Evolutionary conservation across 2,113 vertebrate species (phyloP).

Genomic region (Holacanthus passer): DNA sequence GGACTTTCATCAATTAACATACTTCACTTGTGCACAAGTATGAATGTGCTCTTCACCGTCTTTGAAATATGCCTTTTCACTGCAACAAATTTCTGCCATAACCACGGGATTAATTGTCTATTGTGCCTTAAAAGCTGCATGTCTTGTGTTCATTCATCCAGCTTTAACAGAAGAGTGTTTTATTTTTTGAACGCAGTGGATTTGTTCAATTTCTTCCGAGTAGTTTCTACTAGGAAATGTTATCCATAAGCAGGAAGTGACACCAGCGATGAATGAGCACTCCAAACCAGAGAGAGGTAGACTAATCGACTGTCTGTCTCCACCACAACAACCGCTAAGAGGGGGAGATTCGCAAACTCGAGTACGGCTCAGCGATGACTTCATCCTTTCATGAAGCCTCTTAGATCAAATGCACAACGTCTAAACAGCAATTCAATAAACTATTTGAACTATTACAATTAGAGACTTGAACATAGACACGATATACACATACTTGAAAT

Average conservation of each 20-base stretch:
- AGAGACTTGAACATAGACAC: too few relatives aligned
- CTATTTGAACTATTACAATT: neutral
- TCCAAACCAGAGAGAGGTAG: conserved; percentile 7
- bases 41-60: conserved; percentile 38
- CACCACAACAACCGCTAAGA: conserved; percentile 25
- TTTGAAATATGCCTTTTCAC: conserved; percentile 42
- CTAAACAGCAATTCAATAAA: neutral
- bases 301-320: conserved; percentile 14
- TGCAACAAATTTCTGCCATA: conserved; percentile 2
- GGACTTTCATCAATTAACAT: conserved; percentile 63
- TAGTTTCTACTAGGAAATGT: neutral
- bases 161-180: neutral
- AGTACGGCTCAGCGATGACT: neutral
- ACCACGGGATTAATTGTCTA: conserved; percentile 19
- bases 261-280: neutral
- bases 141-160: neutral
- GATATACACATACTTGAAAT: too few relatives aligned
- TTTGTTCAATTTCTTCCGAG: neutral
- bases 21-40: conserved; percentile 6
- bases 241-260: conserved; percentile 14
- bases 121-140: neutral
- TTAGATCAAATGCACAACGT: neutral
- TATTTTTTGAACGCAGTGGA: neutral
- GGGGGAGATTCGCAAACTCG: neutral
- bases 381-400: neutral